Evolutionary conservation across 2,113 vertebrate genomes (phyloP).

Genomic region (Scolopax mira): DNA sequence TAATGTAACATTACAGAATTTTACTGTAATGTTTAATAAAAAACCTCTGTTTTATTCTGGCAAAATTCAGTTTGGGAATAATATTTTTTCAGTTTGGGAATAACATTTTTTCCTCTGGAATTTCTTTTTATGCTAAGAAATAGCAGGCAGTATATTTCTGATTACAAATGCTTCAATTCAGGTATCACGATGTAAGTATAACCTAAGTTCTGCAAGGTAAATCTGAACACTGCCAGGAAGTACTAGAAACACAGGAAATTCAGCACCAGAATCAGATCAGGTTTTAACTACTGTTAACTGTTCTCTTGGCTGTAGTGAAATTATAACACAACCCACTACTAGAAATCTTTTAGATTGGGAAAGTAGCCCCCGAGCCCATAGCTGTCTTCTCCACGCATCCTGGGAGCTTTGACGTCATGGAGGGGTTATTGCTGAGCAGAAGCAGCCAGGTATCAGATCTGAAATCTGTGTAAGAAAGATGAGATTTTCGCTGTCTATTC

Average conservation of each 20-base stretch:
- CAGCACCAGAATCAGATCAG: background rate
- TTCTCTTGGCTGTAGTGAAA: background rate
- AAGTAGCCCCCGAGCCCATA: background rate
- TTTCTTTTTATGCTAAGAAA: background rate
- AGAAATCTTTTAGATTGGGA: background rate
- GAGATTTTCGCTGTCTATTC: background rate
- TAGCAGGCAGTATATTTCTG: background rate
- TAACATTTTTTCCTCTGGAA: background rate
- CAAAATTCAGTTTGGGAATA: background rate
- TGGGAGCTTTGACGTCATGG: background rate
- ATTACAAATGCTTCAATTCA: background rate
- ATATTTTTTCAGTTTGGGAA: background rate
- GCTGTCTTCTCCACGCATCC: background rate
- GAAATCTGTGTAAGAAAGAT: background rate
- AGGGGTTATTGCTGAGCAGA: background rate
- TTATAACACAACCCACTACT: background rate
- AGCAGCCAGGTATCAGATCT: background rate
- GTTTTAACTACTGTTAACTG: background rate
- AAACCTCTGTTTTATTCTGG: background rate
- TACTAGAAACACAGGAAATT: background rate
- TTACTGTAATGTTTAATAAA: background rate
- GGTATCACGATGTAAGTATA: background rate
- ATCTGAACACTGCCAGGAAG: background rate
- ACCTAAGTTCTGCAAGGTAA: background rate
- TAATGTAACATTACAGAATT: background rate